Evolutionary conservation across 2,113 vertebrate genomes (phyloP), one percentile per base, ranked within the genome.

Genomic region (Lophius piscatorius): DNA sequence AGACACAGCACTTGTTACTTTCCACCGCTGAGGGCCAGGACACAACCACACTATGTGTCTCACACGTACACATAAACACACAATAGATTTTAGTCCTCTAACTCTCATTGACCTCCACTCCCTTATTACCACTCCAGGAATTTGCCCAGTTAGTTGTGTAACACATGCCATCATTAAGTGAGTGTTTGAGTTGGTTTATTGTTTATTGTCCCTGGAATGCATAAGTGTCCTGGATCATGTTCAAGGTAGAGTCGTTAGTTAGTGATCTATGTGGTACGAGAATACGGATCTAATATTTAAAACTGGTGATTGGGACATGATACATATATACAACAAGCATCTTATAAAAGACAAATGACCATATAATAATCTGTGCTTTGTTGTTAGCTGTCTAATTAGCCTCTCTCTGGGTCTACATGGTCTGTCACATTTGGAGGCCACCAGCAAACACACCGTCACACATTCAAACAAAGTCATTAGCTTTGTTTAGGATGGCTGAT

Each of bases 371-470:
- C 47, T 1, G 2, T 29, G 39, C 48, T 72, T 55, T 38, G 55
- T 9, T 41, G 48, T 67, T 48, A 40, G 31, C 39, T 39, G 64
- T 65, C 44, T 68, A 11, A 55, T 63, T 74, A 26, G 16, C 20
- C 52, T 40, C 48, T 70, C 59, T 73, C 63, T 65, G 52, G 74
- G 70, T 78, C 66, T 57, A 35, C 44, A 2, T 5, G 23, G 46
- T 69, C 49, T 13, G 69, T 83, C 72, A 74, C 66, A 56, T 46
- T 76, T 10, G 0, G 4, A 42, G 22, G 46, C 49, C 42, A 40
- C 46, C 1, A 62, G 41, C 62, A 77, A 77, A 75, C 70, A 77
- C 39, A 44, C 65, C 67, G 67, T 56, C 33, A 21, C 48, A 39
- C 54, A 40, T 28, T 57, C 76, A 78, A 58, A 83, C 39, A 66